Evolutionary conservation across 2,888 invertebrate species (phyloP).

Genomic region (Aethes cnicana): DNA sequence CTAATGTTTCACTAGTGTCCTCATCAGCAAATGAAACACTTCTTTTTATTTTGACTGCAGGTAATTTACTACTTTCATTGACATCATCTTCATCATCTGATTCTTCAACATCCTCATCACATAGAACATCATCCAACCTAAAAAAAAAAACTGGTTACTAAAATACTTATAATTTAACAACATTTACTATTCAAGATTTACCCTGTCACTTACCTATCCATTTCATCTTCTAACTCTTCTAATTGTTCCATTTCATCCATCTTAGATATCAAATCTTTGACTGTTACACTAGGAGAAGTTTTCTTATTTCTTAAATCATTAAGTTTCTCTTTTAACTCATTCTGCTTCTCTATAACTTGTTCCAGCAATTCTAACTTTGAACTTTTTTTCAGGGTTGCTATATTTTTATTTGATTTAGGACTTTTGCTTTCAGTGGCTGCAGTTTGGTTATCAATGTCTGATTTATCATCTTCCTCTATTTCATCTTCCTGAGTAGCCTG

Average conservation of each 20-base stretch:
- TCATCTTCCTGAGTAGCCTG: not conserved
- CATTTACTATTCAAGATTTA: too few relatives aligned
- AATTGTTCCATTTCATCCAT: constrained; percentile 81
- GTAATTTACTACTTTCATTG: constrained; percentile 33
- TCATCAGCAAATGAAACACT: constrained; percentile 70
- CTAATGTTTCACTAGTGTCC: constrained; percentile 60
- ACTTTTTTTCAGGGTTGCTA: constrained; percentile 34
- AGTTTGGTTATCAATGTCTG: not conserved
- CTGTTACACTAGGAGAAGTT: constrained; percentile 49
- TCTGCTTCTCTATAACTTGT: constrained; percentile 62
- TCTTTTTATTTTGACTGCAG: constrained; percentile 44
- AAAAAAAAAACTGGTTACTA: constrained; percentile 25
- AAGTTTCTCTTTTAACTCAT: constrained; percentile 58
- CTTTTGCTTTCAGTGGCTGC: not conserved
- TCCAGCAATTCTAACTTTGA: constrained; percentile 56
- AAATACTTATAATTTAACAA: too few relatives aligned
- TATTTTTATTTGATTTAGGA: constrained; percentile 7
- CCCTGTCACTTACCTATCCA: constrained; percentile 72
- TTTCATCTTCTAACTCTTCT: constrained; percentile 81
- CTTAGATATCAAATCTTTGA: constrained; percentile 69
- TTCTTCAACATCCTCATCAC: constrained; percentile 47
- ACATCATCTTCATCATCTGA: constrained; percentile 36
- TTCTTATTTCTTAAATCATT: constrained; percentile 55
- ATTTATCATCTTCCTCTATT: not conserved
- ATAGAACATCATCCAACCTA: constrained; percentile 60